A percentile compares a stretch with the other conserved stretches of the same genome.
These are phyloP conservation scores for Lamprologus sp. DNA, from an alignment of 2,113 vertebrate genomes.

Conservation along the genomic window DNA sequence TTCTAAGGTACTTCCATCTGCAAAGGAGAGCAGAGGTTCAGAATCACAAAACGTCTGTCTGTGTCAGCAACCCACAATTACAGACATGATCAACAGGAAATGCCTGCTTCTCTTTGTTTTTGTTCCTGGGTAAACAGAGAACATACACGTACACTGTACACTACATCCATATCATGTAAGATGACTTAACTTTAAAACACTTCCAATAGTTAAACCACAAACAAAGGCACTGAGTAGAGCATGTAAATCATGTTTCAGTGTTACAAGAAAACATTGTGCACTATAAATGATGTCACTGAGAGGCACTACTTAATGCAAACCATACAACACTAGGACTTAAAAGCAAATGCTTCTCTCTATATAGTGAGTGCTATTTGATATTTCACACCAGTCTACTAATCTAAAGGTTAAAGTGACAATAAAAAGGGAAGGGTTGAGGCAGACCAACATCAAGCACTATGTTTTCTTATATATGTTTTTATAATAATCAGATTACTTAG, in stretches of 20 bases:
- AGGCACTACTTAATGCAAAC: background rate
- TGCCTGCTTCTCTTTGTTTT: background rate
- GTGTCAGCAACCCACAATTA: constrained; percentile 36
- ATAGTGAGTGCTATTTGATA: background rate
- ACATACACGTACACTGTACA: background rate
- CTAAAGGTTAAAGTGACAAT: background rate
- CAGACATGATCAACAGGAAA: background rate
- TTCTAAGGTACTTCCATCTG: constrained; percentile 47
- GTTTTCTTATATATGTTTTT: background rate
- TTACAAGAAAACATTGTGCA: background rate
- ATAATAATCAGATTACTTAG: background rate
- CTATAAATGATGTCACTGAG: background rate
- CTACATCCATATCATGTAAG: background rate
- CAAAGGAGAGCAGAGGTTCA: constrained; percentile 30
- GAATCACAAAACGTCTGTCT: background rate
- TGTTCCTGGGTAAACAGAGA: background rate
- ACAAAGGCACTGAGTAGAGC: background rate
- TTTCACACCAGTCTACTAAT: background rate
- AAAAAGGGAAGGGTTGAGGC: background rate
- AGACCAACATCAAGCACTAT: background rate
- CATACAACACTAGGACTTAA: background rate
- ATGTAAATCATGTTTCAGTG: background rate
- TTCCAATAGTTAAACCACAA: background rate
- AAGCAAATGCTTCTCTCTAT: background rate
- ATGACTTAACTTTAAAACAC: background rate